Conservation (phyloP, 1,140 invertebrate genomes). For the Pectinophora gossypiella region DNA sequence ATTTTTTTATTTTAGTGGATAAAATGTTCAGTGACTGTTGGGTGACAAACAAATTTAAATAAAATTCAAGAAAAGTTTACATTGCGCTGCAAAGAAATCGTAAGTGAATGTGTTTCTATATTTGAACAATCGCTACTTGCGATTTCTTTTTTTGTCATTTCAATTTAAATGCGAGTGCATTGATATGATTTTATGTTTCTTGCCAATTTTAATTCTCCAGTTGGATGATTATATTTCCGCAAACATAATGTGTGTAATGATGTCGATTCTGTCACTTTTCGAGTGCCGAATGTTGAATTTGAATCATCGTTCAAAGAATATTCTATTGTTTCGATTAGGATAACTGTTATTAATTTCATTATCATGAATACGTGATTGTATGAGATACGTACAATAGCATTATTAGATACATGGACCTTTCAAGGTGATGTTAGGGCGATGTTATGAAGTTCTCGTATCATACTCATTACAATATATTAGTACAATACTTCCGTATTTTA, state of each 20-base stretch:
- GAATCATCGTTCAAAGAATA: slow-evolving; percentile 10
- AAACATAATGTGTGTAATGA: no score
- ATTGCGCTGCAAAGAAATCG: slow-evolving; percentile 38
- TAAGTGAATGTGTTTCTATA: slow-evolving; percentile 49
- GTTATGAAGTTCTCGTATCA: slow-evolving; percentile 25
- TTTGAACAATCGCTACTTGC: slow-evolving; percentile 34
- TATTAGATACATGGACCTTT: slow-evolving; percentile 33
- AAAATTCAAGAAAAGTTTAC: slow-evolving; percentile 26
- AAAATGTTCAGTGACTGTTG: slow-evolving; percentile 45
- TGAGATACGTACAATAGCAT: slow-evolving; percentile 14
- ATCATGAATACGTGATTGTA: slow-evolving; percentile 31
- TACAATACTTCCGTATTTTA: slow-evolving; percentile 31
- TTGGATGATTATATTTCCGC: no score
- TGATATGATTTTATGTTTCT: background rate
- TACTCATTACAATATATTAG: no score
- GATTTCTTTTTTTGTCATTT: slow-evolving; percentile 45
- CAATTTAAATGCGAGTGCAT: slow-evolving; percentile 1
- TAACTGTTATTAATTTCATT: slow-evolving; percentile 19
- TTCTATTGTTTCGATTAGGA: slow-evolving; percentile 25
- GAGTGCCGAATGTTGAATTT: background rate
- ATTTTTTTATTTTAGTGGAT: slow-evolving; percentile 31
- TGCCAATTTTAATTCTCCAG: no score
- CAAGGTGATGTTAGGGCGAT: slow-evolving; percentile 38
- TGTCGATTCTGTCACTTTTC: background rate
- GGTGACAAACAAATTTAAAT: slow-evolving; percentile 36